Conservation (phyloP, 2,797 vertebrate species). For the Pristis pectinata region DNA sequence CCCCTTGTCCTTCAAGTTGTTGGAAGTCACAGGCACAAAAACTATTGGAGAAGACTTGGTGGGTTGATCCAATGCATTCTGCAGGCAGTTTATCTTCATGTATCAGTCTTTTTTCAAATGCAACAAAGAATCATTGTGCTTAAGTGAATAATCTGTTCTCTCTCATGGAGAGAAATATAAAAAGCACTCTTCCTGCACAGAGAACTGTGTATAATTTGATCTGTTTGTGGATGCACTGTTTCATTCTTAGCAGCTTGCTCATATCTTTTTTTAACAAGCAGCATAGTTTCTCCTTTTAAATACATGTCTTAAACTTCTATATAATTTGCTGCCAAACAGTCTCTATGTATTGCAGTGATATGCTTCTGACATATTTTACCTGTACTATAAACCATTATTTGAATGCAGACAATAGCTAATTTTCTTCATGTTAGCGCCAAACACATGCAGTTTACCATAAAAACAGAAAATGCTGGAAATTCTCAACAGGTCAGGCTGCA, state of each 20-base stretch:
- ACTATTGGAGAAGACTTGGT: neutral
- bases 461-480: too few relatives aligned
- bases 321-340: neutral
- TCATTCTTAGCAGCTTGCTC: neutral
- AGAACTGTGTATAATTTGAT: neutral
- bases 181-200: neutral
- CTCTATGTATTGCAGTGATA: neutral
- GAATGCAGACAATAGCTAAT: neutral
- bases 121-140: neutral
- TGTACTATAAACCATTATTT: neutral
- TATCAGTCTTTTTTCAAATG: neutral
- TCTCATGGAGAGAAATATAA: neutral
- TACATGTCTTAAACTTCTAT: neutral
- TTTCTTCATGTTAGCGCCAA: neutral
- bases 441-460: too few relatives aligned
- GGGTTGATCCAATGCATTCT: neutral
- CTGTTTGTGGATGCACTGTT: too few relatives aligned
- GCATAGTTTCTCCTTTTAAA: neutral
- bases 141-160: neutral
- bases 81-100: neutral
- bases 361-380: neutral
- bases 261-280: neutral
- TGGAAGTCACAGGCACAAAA: neutral
- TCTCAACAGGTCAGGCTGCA: too few relatives aligned
- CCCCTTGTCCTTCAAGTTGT: neutral